Evolutionary conservation across 2,113 vertebrate species (phyloP).

Genomic region (Electrona antarctica): DNA sequence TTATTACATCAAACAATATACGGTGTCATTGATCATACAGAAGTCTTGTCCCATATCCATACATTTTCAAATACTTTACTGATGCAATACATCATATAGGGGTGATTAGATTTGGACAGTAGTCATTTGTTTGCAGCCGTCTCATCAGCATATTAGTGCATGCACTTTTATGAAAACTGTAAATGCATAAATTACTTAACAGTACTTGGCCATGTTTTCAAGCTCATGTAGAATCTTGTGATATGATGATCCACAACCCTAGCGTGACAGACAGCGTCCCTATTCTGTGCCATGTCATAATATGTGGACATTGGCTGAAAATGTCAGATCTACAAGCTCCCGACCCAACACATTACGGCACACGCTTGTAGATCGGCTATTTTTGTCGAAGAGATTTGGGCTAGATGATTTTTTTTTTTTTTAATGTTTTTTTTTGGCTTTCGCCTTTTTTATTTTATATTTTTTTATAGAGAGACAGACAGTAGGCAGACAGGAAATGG

Average conservation of each 20-base stretch:
- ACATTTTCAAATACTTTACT: conserved; percentile 76
- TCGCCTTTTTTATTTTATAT: too few relatives aligned
- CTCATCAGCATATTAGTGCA: conserved; percentile 60
- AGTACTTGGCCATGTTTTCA: conserved; percentile 17
- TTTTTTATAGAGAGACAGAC: too few relatives aligned
- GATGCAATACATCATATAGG: conserved; percentile 67
- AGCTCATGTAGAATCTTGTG: conserved; percentile 29
- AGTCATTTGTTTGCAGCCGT: conserved; percentile 74
- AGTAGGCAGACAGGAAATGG: too few relatives aligned
- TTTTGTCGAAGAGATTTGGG: too few relatives aligned
- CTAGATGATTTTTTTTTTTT: too few relatives aligned
- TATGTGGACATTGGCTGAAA: background rate
- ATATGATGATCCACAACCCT: background rate
- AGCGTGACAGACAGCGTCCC: background rate
- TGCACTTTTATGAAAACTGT: conserved; percentile 47
- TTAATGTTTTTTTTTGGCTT: too few relatives aligned
- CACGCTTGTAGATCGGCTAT: too few relatives aligned
- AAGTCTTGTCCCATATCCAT: conserved; percentile 72
- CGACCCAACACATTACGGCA: too few relatives aligned
- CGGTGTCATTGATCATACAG: conserved; percentile 82
- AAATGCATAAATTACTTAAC: conserved; percentile 27
- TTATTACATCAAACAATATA: conserved; percentile 96
- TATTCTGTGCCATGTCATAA: background rate
- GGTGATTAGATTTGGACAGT: conserved; percentile 75
- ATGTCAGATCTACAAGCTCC: too few relatives aligned